Evolutionary conservation across 2,888 invertebrate genomes (phyloP).

Genomic region (Papilio elwesi): DNA sequence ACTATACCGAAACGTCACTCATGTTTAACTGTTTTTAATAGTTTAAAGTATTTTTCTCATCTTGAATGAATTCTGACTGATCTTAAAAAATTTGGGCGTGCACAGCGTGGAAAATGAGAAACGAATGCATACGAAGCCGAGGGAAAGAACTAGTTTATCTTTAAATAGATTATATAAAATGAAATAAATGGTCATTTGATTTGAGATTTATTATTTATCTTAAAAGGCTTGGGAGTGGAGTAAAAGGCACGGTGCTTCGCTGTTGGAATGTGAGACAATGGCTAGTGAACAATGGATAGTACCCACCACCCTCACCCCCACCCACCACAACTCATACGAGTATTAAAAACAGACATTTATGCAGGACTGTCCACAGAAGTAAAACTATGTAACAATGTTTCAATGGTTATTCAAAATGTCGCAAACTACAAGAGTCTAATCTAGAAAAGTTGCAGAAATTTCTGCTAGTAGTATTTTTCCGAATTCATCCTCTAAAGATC

Average conservation of each 20-base stretch:
- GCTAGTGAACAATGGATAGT: neutral
- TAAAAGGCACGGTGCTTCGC: neutral
- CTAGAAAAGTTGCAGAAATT: no score
- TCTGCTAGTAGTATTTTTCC: no score
- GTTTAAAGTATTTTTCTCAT: no score
- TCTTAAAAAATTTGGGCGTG: no score
- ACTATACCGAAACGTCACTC: neutral
- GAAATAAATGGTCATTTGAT: neutral
- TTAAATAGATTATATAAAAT: neutral
- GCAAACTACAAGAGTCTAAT: no score
- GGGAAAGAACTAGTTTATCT: neutral
- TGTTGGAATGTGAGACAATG: neutral
- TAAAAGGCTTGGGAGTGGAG: slow-evolving; percentile 5
- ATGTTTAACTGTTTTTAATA: neutral
- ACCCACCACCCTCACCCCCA: neutral
- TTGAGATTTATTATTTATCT: neutral
- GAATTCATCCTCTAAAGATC: no score
- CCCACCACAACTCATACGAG: neutral
- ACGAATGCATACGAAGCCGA: neutral
- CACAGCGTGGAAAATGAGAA: no score
- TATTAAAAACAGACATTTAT: neutral
- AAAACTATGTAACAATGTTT: neutral
- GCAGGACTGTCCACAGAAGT: neutral
- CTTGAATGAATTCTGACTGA: no score
- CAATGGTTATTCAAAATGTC: no score